Base-by-base conservation (phyloP, 2,113 vertebrate species). In the Microcebus murinus region DNA sequence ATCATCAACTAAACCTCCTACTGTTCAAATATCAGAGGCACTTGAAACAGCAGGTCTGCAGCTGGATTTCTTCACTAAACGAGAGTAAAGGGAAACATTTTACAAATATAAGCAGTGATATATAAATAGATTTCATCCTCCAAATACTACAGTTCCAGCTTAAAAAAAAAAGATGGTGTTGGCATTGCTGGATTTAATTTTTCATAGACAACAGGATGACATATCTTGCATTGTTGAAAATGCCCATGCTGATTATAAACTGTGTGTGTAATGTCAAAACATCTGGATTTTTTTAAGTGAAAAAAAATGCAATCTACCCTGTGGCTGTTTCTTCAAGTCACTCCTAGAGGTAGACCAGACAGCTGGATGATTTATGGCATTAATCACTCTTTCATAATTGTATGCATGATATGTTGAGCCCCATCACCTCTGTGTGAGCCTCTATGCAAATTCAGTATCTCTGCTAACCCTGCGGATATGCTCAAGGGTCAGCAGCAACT, bases 401-500 rank as follows among this genome's bases (percentile, higher is more conserved):
- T 91, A 84, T 76, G 85, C 45, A 39, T 45, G 48, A 89, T 84
- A 87, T 93, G 88, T 82, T 89, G 93, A 88, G 94, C 91, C 10
- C 61, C 63, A 57, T 45, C 63, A 31, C 93, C 87, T 79, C 39
- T 73, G 14, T 61, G 34, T 59, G 77, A 94, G 91, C 57, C 45
- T 89, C 84, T n/a, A 23, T 6, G 57, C 2, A 20, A 86, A 88
- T 84, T 31, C 93, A 34, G 5, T 5, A 27, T 87, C 82, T 97
- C 77, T 27, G 61, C 65, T n/a, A 65, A 87, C 70, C 90, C 96
- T 90, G 55, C 63, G 91, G 92, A 82, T 96, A 74, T 71, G 80
- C 98, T 87, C 31, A 74, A 97, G 98, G 94, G 96, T 96, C 97
- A 96, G 92, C 79, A 89, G 96, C 91, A 91, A 65, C 94, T 93